These are phyloP conservation scores for Phrynosoma platyrhinos DNA, from an alignment of 2,113 vertebrate genomes.

Conservation along the genomic window DNA sequence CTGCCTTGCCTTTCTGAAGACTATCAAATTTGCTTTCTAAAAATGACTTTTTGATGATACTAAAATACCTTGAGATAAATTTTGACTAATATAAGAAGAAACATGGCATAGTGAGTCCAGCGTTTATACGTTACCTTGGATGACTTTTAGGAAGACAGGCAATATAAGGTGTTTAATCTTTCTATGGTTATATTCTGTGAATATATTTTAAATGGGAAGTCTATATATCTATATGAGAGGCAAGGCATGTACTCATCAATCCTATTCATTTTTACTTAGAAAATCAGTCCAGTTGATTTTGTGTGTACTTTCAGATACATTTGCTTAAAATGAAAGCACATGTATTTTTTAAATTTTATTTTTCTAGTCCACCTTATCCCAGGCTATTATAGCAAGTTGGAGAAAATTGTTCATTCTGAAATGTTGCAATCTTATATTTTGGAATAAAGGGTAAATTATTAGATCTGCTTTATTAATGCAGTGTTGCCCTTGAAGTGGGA, in stretches of 20 bases:
- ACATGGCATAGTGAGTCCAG: not conserved
- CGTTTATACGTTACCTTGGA: not conserved
- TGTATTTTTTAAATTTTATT: not conserved
- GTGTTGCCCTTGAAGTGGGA: not conserved
- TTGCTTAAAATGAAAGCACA: not conserved
- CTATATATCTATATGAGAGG: no score
- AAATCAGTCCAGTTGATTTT: not conserved
- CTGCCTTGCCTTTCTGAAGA: not conserved
- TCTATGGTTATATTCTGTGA: not conserved
- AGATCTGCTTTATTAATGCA: not conserved
- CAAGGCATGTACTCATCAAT: not conserved
- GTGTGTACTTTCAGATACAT: not conserved
- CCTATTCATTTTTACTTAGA: not conserved
- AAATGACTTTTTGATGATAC: not conserved
- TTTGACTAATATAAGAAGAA: not conserved
- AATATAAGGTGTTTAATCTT: not conserved
- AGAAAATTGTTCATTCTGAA: not conserved
- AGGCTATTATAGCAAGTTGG: not conserved
- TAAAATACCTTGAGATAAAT: constrained; percentile 4
- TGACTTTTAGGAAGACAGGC: not conserved
- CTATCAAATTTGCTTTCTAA: constrained; percentile 7
- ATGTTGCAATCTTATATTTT: not conserved
- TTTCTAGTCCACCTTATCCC: not conserved
- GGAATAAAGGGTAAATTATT: not conserved
- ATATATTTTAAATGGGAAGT: not conserved